Conservation (phyloP, 2,888 invertebrate species). For the Ypsolopha sequella region DNA sequence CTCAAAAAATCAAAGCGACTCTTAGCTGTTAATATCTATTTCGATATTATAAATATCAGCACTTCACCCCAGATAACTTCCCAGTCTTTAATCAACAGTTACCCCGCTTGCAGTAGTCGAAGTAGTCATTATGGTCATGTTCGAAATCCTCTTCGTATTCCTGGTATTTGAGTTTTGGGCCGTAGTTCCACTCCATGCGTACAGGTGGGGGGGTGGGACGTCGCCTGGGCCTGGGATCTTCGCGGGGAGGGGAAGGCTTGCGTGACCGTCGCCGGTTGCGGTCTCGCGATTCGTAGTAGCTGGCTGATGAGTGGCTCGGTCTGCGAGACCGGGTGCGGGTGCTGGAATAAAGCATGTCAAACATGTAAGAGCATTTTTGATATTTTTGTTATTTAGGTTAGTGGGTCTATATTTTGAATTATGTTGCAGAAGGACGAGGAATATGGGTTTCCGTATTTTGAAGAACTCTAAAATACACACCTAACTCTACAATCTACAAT, state of each 20-base stretch:
- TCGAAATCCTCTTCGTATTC: slow-evolving; percentile 34
- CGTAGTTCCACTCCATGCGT: background rate
- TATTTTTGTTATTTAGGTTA: no score
- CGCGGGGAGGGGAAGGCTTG: slow-evolving; percentile 7
- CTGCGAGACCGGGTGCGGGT: slow-evolving; percentile 11
- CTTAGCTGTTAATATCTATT: no score
- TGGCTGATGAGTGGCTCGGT: slow-evolving; percentile 37
- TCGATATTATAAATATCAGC: no score
- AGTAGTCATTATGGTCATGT: slow-evolving; percentile 30
- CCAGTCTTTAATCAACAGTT: slow-evolving; percentile 26
- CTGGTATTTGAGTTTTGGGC: slow-evolving; percentile 20
- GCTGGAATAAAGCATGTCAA: background rate
- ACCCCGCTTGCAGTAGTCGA: slow-evolving; percentile 37
- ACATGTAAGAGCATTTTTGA: no score
- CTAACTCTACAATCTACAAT: no score
- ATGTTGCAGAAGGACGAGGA: no score
- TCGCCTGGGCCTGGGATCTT: slow-evolving; percentile 7
- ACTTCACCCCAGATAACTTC: no score
- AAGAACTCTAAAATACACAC: no score
- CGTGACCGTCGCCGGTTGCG: slow-evolving; percentile 30
- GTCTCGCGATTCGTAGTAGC: slow-evolving; percentile 46
- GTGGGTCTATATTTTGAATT: no score
- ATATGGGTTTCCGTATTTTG: no score
- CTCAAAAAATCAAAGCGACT: no score
- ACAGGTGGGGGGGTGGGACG: slow-evolving; percentile 7